Evolutionary conservation across 2,797 vertebrate genomes (phyloP).

Genomic region (Choloepus didactylus): DNA sequence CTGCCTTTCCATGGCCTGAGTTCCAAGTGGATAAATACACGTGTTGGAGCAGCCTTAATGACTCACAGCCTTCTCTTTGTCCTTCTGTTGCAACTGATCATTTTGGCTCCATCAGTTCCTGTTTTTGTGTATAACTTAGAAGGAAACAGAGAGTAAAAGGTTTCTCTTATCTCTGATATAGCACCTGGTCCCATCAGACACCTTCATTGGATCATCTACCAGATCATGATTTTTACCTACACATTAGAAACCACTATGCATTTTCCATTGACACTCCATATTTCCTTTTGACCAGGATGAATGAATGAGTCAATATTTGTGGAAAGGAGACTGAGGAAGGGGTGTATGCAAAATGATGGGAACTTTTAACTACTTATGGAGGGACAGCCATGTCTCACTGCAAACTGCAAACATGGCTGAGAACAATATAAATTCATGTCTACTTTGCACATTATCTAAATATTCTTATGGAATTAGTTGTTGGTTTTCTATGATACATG

Average conservation of each 20-base stretch:
- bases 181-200: not conserved
- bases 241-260: not conserved
- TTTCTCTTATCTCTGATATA: not conserved
- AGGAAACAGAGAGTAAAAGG: not conserved
- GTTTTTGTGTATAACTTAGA: not conserved
- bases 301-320: not conserved
- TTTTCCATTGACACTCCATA: not conserved
- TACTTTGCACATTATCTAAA: not conserved
- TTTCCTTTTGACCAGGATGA: not conserved
- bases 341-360: not conserved
- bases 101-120: not conserved
- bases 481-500: not conserved
- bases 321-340: not conserved
- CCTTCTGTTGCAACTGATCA: not conserved
- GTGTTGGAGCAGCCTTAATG: not conserved
- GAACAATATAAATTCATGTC: not conserved
- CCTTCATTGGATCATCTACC: not conserved
- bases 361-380: not conserved
- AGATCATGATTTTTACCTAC: not conserved
- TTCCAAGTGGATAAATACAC: not conserved
- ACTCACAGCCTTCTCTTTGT: not conserved
- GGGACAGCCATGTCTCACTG: not conserved
- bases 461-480: not conserved
- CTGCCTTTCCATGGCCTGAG: not conserved
- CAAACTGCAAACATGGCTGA: not conserved